These are phyloP conservation scores for Pyrrhosoma nymphula DNA, from an alignment of 2,888 invertebrate genomes.

Conservation along the genomic window DNA sequence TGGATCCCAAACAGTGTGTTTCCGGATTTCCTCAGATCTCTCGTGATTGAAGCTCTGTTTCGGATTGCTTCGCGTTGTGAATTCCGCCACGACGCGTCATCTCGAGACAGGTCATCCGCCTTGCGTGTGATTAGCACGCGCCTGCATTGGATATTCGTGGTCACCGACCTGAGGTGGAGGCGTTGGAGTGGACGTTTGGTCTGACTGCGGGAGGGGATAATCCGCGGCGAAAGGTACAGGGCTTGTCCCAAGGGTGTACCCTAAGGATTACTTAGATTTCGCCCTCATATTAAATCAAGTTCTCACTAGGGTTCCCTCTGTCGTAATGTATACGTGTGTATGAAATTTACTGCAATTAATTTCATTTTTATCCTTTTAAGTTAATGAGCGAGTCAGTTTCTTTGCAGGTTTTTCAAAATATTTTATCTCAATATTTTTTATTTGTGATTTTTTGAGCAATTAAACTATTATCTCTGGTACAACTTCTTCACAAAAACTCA, in stretches of 20 bases:
- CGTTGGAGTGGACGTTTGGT: not conserved
- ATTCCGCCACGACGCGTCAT: not conserved
- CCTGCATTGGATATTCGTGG: slow-evolving; percentile 3
- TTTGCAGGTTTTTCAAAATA: too few relatives aligned
- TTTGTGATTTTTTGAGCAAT: too few relatives aligned
- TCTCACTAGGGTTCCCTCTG: not conserved
- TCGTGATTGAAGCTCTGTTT: not conserved
- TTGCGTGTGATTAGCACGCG: not conserved
- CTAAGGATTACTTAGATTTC: not conserved
- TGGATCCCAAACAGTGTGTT: too few relatives aligned
- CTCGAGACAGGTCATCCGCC: not conserved
- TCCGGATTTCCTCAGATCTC: not conserved
- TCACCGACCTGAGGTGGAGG: not conserved
- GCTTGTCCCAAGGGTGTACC: not conserved
- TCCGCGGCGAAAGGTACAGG: slow-evolving; percentile 5
- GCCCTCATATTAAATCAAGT: not conserved
- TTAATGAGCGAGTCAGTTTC: too few relatives aligned
- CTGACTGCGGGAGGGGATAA: not conserved
- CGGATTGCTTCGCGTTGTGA: not conserved
- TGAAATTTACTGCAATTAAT: too few relatives aligned
- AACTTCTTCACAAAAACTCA: too few relatives aligned
- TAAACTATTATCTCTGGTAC: too few relatives aligned
- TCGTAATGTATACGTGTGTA: too few relatives aligned
- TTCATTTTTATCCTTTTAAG: too few relatives aligned
- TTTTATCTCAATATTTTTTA: too few relatives aligned